A percentile compares a stretch with the other conserved stretches of the same genome.
Evolutionary conservation across 2,113 vertebrate genomes (phyloP).

Genomic region (Hemicordylus capensis): DNA sequence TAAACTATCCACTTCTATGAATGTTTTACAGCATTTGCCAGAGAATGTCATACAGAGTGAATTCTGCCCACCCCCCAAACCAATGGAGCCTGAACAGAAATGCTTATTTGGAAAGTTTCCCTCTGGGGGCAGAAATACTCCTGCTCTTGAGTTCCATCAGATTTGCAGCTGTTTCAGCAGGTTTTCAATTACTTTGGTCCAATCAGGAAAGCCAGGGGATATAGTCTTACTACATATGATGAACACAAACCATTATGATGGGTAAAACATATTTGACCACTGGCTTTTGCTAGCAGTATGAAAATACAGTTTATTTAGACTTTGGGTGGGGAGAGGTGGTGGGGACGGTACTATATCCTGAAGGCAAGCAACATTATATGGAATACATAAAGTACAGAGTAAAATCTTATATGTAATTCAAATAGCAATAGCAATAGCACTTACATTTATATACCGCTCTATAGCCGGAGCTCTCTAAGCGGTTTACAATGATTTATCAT

Average conservation of each 20-base stretch:
- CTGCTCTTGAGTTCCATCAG: background rate
- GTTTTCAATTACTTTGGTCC: background rate
- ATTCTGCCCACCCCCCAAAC: background rate
- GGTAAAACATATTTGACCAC: background rate
- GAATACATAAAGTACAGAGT: background rate
- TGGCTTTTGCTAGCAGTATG: background rate
- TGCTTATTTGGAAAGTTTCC: background rate
- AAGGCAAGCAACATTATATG: background rate
- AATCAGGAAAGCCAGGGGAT: background rate
- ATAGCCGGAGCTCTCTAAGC: too few relatives aligned
- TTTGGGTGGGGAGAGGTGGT: too few relatives aligned
- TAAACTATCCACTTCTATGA: background rate
- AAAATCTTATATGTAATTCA: too few relatives aligned
- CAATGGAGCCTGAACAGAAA: background rate
- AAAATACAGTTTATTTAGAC: background rate
- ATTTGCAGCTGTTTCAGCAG: constrained; percentile 14
- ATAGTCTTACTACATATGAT: background rate
- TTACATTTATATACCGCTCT: too few relatives aligned
- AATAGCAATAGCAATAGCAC: too few relatives aligned
- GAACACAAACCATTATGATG: background rate
- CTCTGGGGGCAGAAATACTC: constrained; percentile 5
- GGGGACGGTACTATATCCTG: too few relatives aligned
- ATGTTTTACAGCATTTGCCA: background rate
- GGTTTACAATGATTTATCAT: too few relatives aligned
- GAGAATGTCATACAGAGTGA: background rate